Base-by-base conservation (phyloP, 1,140 invertebrate species). In the Diabrotica virgifera region DNA sequence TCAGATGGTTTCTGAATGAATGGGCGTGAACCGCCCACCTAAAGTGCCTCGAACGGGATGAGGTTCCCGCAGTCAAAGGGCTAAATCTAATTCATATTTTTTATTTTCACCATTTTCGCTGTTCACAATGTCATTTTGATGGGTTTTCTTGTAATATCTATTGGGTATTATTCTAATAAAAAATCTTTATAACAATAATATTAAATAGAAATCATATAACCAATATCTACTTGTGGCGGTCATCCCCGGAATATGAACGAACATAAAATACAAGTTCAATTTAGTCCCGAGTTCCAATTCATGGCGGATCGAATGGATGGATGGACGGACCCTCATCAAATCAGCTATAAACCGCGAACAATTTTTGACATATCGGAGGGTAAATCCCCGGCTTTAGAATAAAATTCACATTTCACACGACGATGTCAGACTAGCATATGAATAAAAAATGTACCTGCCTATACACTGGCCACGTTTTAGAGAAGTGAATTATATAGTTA, bases 361-460 rank as follows among this genome's bases (percentile, higher is more conserved):
- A 75, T 75, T 75, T 75, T 69, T 75, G 74, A 75, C 74, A 69
- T 73, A 70, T 68, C 37, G 62, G 55, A 67, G 71, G 74, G 69
- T 56, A 65, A 72, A 71, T 68, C 67, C 71, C 69, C 67, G 64
- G 62, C 71, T 75, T 74, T 69, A 70, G 70, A 72, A 74, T 75
- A 74, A 75, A 75, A 74, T 75, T 75, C 74, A 70, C 71, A 75
- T 74, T 75, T 71, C 66, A 72, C 70, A 70, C 68, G 65, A 65
- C 67, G 58, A 59, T 59, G 57, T 61, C 40, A 46, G 40, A 46
- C 40, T 40, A 13, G 36, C 12, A 52, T 59, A 73, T 71, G 72
- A 73, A 73, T 73, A 73, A 73, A 71, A 69, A 73, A 71, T 71
- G 40, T 56, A 24, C 51, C 12, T n/a, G 36, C 11, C 40, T 38